Conservation (phyloP, 1,140 invertebrate species). For the Anadara kagoshimensis region DNA sequence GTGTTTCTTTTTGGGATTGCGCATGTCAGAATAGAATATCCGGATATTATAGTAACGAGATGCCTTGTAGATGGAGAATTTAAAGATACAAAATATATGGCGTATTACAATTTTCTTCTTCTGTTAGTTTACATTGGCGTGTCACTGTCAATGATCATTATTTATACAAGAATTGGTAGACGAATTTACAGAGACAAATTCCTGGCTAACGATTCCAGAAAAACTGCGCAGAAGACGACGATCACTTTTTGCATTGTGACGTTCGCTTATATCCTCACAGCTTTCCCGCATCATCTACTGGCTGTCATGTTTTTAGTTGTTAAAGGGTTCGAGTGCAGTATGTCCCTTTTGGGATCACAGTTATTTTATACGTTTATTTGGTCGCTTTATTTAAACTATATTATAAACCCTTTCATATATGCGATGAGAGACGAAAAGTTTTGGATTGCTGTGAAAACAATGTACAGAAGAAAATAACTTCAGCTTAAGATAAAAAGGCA, state of each 20-base stretch:
- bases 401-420: conserved; percentile 37
- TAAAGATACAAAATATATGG: conserved; percentile 36
- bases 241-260: conserved; percentile 34
- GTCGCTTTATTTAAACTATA: conserved; percentile 31
- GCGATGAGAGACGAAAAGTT: conserved; percentile 36
- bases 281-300: conserved; percentile 36
- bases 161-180: conserved; percentile 49
- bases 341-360: conserved; percentile 21
- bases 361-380: conserved; percentile 36
- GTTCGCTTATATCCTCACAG: conserved; percentile 29
- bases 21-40: conserved; percentile 22
- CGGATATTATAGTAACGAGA: conserved; percentile 34
- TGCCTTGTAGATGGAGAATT: conserved; percentile 49
- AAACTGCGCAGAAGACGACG: conserved; percentile 24
- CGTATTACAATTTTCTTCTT: conserved; percentile 34
- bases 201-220: conserved; percentile 23
- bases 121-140: conserved; percentile 41
- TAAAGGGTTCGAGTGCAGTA: conserved; percentile 30
- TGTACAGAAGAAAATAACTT: conserved; percentile 10
- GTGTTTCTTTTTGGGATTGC: conserved; percentile 29
- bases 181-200: conserved; percentile 33
- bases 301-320: conserved; percentile 28
- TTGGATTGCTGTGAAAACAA: conserved; percentile 20
- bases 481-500: too few species aligned
- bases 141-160: conserved; percentile 30